Conservation (phyloP, 2,113 vertebrate genomes). For the Clarias macrocephalus region DNA sequence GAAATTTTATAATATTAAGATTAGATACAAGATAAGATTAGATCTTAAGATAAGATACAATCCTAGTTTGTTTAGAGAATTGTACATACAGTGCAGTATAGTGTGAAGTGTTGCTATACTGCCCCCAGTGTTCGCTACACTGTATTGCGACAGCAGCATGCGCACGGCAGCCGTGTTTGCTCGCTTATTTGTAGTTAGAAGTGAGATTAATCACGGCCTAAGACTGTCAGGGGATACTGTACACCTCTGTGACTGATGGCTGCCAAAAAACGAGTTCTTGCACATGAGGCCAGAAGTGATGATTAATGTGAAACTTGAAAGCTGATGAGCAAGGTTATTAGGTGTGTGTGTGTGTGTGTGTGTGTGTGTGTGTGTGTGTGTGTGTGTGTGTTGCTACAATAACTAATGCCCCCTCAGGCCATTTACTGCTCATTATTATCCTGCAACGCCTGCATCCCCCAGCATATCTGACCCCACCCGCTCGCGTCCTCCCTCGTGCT, state of each 20-base stretch:
- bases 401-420: slow-evolving; percentile 4
- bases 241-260: slow-evolving; percentile 34
- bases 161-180: neutral
- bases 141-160: neutral
- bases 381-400: neutral
- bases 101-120: neutral
- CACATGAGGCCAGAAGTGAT: slow-evolving; percentile 9
- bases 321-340: neutral
- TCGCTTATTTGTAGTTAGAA: neutral
- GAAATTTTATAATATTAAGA: too few species aligned
- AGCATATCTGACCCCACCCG: slow-evolving; percentile 30
- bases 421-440: slow-evolving; percentile 48
- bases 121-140: neutral
- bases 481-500: slow-evolving; percentile 15
- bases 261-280: slow-evolving; percentile 9
- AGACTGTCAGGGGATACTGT: neutral
- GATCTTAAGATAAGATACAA: neutral
- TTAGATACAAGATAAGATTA: too few species aligned
- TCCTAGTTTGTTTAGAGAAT: neutral
- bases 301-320: neutral
- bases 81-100: neutral
- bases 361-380: slow-evolving; percentile 2
- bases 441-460: slow-evolving; percentile 9
- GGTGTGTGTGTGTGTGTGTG: neutral
- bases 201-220: neutral